Percentiles rank a stretch among this genome's conserved stretches.
Conservation (phyloP, 1,140 invertebrate species). For the Choristoneura fumiferana region DNA sequence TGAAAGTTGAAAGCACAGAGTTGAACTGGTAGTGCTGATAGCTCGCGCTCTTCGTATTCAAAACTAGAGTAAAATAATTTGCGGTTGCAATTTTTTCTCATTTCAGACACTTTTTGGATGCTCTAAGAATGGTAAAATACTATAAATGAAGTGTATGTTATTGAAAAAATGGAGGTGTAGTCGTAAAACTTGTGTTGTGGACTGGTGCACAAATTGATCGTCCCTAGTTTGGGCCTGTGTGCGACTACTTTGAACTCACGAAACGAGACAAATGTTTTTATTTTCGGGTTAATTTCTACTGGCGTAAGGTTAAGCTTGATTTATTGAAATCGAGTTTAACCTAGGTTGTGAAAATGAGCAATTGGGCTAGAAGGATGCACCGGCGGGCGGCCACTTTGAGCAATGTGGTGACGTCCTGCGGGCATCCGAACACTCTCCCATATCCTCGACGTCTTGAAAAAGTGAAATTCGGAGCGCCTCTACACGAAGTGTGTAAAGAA, state of each 20-base stretch:
- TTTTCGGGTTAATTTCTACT: background rate
- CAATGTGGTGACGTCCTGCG: conserved; percentile 93
- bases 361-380: conserved; percentile 94
- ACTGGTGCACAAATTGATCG: conserved; percentile 10
- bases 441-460: conserved; percentile 92
- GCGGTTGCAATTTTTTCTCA: too few relatives aligned
- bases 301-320: conserved; percentile 11
- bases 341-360: conserved; percentile 83
- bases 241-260: background rate
- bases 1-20: too few relatives aligned
- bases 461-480: conserved; percentile 94
- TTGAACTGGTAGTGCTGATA: too few relatives aligned
- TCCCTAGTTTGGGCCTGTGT: conserved; percentile 5
- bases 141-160: background rate
- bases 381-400: conserved; percentile 91
- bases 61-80: too few relatives aligned
- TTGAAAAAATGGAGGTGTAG: conserved; percentile 12
- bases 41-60: too few relatives aligned
- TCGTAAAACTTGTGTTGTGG: conserved; percentile 8
- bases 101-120: too few relatives aligned
- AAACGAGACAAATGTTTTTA: conserved; percentile 3
- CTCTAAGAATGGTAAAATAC: too few relatives aligned
- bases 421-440: conserved; percentile 84
- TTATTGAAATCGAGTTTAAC: conserved; percentile 20
- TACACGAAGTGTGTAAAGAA: conserved; percentile 95